phyloP scores from a whole-genome alignment of 2,113 vertebrate genomes.

The Elachura formosa region DNA sequence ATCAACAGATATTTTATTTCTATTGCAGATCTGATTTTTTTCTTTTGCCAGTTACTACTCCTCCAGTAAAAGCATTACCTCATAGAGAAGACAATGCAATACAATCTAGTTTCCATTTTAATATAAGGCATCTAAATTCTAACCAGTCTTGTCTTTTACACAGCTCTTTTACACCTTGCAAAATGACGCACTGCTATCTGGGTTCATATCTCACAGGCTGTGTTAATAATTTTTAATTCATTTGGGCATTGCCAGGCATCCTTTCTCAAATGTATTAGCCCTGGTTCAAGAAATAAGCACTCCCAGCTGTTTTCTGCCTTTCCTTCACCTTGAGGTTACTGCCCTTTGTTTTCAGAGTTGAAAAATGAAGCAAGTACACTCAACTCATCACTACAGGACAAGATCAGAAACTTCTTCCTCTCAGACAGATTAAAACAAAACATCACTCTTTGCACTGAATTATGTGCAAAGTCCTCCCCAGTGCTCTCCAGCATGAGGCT shows the following conservation, averaged over 20 bases:
- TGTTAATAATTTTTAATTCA: background rate
- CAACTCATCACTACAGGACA: background rate
- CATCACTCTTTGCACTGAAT: background rate
- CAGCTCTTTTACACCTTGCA: background rate
- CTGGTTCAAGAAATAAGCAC: background rate
- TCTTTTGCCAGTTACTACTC: background rate
- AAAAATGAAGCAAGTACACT: background rate
- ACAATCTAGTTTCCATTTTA: background rate
- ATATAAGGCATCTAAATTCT: background rate
- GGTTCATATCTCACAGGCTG: background rate
- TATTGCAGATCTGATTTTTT: background rate
- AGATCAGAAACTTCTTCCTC: background rate
- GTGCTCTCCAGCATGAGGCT: background rate
- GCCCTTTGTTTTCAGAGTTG: background rate
- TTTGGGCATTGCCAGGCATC: background rate
- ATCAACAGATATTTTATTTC: background rate
- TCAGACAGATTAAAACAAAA: background rate
- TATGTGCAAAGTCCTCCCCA: background rate
- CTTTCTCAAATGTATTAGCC: background rate
- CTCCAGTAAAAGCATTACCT: background rate
- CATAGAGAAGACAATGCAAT: background rate
- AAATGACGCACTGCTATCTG: background rate
- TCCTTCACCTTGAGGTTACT: background rate
- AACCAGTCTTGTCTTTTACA: background rate
- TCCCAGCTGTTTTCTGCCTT: background rate